Base-by-base conservation (phyloP, 2,888 invertebrate species). In the Gymnosoma rotundatum region DNA sequence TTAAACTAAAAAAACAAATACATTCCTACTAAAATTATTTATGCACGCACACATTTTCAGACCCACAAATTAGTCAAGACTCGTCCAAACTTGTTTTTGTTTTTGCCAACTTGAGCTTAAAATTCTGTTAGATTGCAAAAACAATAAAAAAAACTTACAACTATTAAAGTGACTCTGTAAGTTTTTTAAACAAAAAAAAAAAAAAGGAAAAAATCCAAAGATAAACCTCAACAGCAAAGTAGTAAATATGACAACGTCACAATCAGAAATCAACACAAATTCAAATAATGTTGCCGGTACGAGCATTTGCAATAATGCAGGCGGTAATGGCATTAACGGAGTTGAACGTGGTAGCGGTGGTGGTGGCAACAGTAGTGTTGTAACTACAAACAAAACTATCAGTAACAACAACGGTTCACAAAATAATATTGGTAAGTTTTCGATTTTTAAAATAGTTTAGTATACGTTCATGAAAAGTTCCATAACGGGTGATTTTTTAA, bases 191-290 rank as follows among this genome's bases (percentile, higher is more conserved):
- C 32, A 32, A 32, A 32, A 32, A 32, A 32, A 52, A 32, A 70
- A 60, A 20, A 14, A 14, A 58, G 7, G 20, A 10, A 14, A 42
- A 18, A 72, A 69, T 61, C 72, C 64, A 21, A 74, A 86, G 60
- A 70, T 58, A 52, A 80, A 72, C 9, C n/a, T 36, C 20, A 42
- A 50, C 63, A 76, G 78, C 21, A 70, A 73, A 76, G 66, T 75
- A 58, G 78, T 67, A 86, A 83, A 76, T 63, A 83, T 85, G 85
- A 87, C 87, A 87, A 86, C 87, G 83, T 83, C 83, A 86, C 87
- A 86, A 85, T 69, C 83, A 20, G 87, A 87, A 56, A 83, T 86
- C 52, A 86, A 86, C 83, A 87, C 86, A 85, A 87, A 87, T 78
- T 74, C 84, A 78, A 84, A 86, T 70, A 78, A 69, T 81, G 42